Evolutionary conservation across 2,888 invertebrate species (phyloP).

Genomic region (Lottia scabra): DNA sequence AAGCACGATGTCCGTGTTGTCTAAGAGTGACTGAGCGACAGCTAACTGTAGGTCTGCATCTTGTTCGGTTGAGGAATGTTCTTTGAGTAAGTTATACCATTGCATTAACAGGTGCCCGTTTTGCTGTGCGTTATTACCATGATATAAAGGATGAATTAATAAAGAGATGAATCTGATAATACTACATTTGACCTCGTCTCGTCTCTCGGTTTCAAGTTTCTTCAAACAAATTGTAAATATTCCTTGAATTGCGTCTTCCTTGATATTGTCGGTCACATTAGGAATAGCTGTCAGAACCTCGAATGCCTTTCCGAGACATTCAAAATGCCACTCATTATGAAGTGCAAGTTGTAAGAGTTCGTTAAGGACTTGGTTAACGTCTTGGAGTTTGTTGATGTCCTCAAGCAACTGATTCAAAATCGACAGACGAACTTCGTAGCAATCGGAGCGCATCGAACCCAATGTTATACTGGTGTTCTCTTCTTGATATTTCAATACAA

Average conservation of each 20-base stretch:
- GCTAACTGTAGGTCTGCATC: constrained; percentile 43
- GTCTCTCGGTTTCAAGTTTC: not conserved
- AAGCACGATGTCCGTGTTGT: constrained; percentile 36
- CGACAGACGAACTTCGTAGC: constrained; percentile 33
- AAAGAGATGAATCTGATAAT: not conserved
- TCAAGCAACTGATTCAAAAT: constrained; percentile 20
- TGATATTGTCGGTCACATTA: not conserved
- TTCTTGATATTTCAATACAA: not conserved
- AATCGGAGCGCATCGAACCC: constrained; percentile 19
- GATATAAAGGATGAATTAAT: not conserved
- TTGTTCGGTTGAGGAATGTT: constrained; percentile 34
- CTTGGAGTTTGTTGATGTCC: not conserved
- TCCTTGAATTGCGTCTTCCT: not conserved
- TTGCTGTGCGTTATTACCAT: not conserved
- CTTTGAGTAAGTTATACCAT: constrained; percentile 32
- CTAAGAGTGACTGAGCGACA: constrained; percentile 39
- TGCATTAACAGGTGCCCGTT: constrained; percentile 9
- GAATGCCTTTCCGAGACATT: constrained; percentile 40
- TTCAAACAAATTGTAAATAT: not conserved
- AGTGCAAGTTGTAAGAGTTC: constrained; percentile 34
- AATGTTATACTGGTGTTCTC: not conserved
- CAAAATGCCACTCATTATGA: constrained; percentile 34
- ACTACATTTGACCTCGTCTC: not conserved
- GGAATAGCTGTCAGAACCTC: not conserved
- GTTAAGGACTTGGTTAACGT: constrained; percentile 21